A percentile compares a stretch with the other conserved stretches of the same genome.
phyloP scores from a whole-genome alignment of 2,113 vertebrate species.

The cat (Felis catus) region DNA sequence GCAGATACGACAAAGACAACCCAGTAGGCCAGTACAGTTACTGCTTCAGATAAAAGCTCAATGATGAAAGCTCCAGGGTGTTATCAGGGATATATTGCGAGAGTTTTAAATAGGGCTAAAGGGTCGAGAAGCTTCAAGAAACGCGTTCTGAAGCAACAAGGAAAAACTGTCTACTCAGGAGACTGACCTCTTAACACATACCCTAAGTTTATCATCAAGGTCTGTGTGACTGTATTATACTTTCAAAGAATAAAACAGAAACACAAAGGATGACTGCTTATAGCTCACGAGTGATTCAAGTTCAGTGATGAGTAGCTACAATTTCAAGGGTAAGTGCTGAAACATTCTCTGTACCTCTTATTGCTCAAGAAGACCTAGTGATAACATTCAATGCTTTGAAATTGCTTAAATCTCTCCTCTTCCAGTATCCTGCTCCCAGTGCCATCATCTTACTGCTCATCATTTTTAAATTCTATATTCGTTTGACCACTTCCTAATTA shows the following conservation, averaged over 20 bases:
- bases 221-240: background rate
- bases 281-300: background rate
- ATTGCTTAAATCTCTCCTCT: background rate
- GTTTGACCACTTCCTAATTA: constrained; percentile 14
- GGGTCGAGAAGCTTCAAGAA: background rate
- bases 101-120: background rate
- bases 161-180: background rate
- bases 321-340: constrained; percentile 34
- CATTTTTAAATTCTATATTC: background rate
- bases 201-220: background rate
- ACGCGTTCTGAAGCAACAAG: background rate
- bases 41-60: constrained; percentile 17
- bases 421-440: background rate
- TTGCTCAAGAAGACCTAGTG: background rate
- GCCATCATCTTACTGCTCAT: background rate
- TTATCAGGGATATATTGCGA: background rate
- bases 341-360: background rate
- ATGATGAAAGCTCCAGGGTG: background rate
- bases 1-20: background rate
- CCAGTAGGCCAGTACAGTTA: background rate
- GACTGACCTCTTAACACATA: background rate
- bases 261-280: background rate
- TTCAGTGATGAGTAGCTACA: background rate
- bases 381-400: constrained; percentile 17
- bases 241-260: background rate